phyloP scores from a whole-genome alignment of 2,888 invertebrate genomes.

The Zootermopsis nevadensis region DNA sequence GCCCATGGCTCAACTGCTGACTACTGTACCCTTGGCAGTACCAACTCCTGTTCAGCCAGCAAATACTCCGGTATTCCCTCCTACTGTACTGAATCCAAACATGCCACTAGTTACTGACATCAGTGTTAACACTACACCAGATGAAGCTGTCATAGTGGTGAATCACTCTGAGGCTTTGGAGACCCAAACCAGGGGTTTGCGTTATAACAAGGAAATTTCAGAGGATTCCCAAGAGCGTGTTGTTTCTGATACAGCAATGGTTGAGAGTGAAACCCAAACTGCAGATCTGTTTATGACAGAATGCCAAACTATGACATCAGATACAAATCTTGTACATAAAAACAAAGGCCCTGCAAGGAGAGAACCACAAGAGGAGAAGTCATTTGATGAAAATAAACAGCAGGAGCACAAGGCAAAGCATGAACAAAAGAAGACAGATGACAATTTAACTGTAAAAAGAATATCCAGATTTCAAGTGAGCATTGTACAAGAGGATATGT shows the following conservation, averaged over 20 bases:
- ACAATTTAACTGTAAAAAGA: neutral
- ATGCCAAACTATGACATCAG: neutral
- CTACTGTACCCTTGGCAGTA: conserved; percentile 43
- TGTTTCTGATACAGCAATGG: neutral
- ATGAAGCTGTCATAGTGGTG: conserved; percentile 9
- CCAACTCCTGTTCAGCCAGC: conserved; percentile 27
- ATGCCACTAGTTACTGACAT: neutral
- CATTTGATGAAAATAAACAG: neutral
- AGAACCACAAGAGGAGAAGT: neutral
- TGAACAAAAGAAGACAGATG: neutral
- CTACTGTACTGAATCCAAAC: conserved; percentile 27
- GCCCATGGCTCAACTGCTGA: conserved; percentile 16
- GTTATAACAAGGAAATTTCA: neutral
- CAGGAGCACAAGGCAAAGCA: neutral
- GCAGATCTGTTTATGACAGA: neutral
- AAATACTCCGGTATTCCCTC: conserved; percentile 14
- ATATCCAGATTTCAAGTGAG: conserved; percentile 64
- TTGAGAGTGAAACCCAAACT: neutral
- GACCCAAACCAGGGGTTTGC: neutral
- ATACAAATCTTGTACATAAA: neutral
- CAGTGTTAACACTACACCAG: conserved; percentile 45
- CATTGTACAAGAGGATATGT: conserved; percentile 62
- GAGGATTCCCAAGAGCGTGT: neutral
- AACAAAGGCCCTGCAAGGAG: neutral
- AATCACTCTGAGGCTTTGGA: neutral